phyloP scores from a whole-genome alignment of 2,113 vertebrate species.

The Suricata suricatta region DNA sequence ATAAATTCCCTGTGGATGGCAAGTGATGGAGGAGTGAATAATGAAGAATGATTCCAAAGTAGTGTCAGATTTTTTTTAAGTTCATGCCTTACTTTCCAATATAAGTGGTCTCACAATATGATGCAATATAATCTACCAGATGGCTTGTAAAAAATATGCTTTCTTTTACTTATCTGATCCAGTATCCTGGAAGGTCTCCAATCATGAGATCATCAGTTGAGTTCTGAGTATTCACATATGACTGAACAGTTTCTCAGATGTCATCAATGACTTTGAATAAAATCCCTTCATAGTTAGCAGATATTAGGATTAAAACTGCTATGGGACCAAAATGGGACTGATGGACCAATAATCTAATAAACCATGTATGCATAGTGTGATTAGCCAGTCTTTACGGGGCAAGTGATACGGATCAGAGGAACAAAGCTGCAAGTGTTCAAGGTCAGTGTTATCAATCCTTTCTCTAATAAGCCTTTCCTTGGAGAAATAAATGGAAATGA shows the following conservation, averaged over 20 bases:
- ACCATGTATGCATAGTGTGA: background rate
- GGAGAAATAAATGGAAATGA: conserved; percentile 57
- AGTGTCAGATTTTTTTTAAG: background rate
- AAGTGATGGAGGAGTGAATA: background rate
- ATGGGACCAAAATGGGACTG: background rate
- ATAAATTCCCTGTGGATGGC: background rate
- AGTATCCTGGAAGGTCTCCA: background rate
- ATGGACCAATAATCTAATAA: background rate
- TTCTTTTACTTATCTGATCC: background rate
- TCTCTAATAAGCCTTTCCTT: background rate
- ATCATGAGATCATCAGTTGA: background rate
- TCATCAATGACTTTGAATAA: background rate
- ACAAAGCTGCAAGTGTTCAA: conserved; percentile 31
- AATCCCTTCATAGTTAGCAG: background rate
- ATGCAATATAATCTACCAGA: background rate
- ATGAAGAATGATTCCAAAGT: background rate
- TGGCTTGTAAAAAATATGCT: fast-evolving
- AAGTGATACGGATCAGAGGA: conserved; percentile 19
- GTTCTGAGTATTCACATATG: background rate
- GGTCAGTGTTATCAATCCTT: conserved; percentile 40
- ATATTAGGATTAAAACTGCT: background rate
- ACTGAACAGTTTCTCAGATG: background rate
- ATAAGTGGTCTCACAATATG: background rate
- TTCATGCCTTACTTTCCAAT: background rate
- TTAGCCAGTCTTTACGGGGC: conserved; percentile 7